These are phyloP conservation scores for Oscheius onirici DNA, from an alignment of 2,888 invertebrate species.

Conservation along the genomic window DNA sequence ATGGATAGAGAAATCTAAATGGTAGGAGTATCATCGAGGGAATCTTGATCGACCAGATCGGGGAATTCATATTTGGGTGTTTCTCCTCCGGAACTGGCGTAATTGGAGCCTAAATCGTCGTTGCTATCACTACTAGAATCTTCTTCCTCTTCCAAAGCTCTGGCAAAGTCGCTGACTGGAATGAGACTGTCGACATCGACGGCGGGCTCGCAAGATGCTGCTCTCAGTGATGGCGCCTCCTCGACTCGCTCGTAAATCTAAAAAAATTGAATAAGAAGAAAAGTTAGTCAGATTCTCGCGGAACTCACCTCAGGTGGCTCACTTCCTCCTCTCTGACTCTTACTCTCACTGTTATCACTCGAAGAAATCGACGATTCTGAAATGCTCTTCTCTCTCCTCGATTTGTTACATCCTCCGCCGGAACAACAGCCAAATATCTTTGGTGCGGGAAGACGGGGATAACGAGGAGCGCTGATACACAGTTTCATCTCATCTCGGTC, in stretches of 20 bases:
- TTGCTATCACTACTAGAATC: not conserved
- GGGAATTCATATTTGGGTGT: constrained; percentile 8
- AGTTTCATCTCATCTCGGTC: constrained; percentile 43
- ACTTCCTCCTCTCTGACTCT: constrained; percentile 21
- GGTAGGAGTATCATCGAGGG: too few species aligned
- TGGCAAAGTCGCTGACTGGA: not conserved
- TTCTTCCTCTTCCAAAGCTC: constrained; percentile 11
- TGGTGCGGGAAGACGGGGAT: too few species aligned
- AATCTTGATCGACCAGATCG: too few species aligned
- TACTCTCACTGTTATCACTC: constrained; percentile 15
- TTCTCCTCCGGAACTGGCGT: not conserved
- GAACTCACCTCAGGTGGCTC: constrained; percentile 31
- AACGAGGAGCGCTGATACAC: too few species aligned
- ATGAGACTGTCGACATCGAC: constrained; percentile 24
- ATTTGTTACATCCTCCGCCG: not conserved
- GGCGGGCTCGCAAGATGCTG: constrained; percentile 28
- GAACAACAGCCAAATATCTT: not conserved
- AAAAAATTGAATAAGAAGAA: not conserved
- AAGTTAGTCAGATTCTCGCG: too few species aligned
- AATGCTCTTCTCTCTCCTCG: not conserved
- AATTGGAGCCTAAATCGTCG: not conserved
- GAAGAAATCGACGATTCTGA: not conserved
- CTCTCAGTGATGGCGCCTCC: not conserved
- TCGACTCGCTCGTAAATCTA: not conserved
- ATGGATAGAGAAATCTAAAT: not conserved